Conservation (phyloP, 2,888 invertebrate genomes). For the Frankliniella intonsa region DNA sequence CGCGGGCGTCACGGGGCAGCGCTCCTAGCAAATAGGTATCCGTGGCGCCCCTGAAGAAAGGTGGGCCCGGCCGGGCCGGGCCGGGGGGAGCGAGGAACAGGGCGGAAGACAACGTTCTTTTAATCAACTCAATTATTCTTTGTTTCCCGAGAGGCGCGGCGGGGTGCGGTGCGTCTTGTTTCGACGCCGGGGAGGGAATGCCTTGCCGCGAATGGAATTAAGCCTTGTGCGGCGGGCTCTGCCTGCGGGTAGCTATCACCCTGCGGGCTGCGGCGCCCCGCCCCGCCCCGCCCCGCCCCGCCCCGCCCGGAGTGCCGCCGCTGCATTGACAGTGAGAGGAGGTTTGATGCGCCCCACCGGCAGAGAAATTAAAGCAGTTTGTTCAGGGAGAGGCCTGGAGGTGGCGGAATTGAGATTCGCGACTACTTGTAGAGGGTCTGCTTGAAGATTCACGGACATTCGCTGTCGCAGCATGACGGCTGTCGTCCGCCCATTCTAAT, state of each 20-base stretch:
- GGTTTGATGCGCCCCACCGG: too few relatives aligned
- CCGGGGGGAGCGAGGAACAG: not conserved
- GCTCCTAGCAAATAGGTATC: not conserved
- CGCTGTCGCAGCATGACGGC: too few relatives aligned
- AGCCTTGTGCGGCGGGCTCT: not conserved
- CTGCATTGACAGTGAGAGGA: too few relatives aligned
- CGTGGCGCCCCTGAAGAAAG: not conserved
- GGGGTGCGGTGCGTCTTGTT: not conserved
- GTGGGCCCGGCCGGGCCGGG: not conserved
- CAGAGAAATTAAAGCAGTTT: too few relatives aligned
- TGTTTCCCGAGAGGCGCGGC: not conserved
- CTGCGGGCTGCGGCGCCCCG: not conserved
- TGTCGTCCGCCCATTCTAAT: too few relatives aligned
- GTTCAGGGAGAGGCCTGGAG: too few relatives aligned
- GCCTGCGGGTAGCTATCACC: slow-evolving; percentile 1
- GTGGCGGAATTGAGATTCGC: too few relatives aligned
- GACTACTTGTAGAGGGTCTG: too few relatives aligned
- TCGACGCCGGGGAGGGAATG: not conserved
- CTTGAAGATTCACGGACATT: too few relatives aligned
- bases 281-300: not conserved
- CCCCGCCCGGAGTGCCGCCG: too few relatives aligned
- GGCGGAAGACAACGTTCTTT: slow-evolving; percentile 14
- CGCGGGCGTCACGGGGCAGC: not conserved
- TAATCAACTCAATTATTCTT: slow-evolving; percentile 23
- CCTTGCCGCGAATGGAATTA: not conserved